Evolutionary conservation across 2,797 vertebrate genomes (phyloP), one percentile per base, ranked within the genome.

Genomic region (Mallotus villosus): DNA sequence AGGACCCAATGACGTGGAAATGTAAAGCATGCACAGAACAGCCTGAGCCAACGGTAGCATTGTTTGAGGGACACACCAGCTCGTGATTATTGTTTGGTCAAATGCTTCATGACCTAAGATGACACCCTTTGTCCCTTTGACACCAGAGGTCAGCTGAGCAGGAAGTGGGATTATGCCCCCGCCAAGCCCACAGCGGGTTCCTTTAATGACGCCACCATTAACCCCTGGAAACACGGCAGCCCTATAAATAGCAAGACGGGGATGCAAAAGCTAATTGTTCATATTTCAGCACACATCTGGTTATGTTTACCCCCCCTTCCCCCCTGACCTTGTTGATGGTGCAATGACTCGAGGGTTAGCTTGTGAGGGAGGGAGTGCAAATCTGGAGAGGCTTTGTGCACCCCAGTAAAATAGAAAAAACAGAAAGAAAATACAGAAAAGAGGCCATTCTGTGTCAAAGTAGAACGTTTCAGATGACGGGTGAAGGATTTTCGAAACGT

Each of bases 151-250:
- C 94, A 96, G 93, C 82, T 84, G 92, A 91, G 92, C 96, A 97
- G 97, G 97, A 98, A 98, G 92, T 92, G 76, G 69, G 94, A 93
- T 94, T 93, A 89, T 93, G 90, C 89, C 87, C 81, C 78, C 84
- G 90, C 84, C 76, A 81, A 82, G 83, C 84, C 77, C 79, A 90
- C 91, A 92, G 51, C 91, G 90, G 89, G 92, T 89, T 89, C 91
- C 93, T 93, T 96, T 95, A 95, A 95, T 96, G 94, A 96, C 93
- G 92, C 93, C 83, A 80, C 93, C 94, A 98, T 97, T 97, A 96
- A 93, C 93, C 84, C 87, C 88, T 87, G 90, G 92, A 87, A 87
- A 49, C 85, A 82, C 73, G 1, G 80, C 78, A 9, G 87, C 80
- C 86, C 96, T 95, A 97, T 95, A 96, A 97, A 97, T 98, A 98